A percentile compares a stretch with the other conserved stretches of the same genome.
These are phyloP conservation scores for Falco columbarius DNA, from an alignment of 2,797 vertebrate species.

Conservation along the genomic window DNA sequence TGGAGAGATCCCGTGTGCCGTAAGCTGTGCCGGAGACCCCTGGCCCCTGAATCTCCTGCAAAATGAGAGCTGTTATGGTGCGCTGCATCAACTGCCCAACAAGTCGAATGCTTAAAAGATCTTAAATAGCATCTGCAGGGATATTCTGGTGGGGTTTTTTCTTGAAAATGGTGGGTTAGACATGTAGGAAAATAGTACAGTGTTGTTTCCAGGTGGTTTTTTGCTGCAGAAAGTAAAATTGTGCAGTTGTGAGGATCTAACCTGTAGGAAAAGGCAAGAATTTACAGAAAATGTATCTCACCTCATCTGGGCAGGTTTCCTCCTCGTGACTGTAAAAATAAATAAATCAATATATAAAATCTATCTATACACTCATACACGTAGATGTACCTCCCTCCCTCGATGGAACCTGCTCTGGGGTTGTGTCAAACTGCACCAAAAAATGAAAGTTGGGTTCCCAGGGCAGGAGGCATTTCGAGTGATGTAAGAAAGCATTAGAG, in stretches of 20 bases:
- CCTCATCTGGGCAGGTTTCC: background rate
- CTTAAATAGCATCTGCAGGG: background rate
- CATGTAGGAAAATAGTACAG: background rate
- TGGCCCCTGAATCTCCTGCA: background rate
- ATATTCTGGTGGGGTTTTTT: background rate
- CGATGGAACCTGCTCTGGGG: background rate
- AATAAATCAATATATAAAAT: no score
- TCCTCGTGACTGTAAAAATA: background rate
- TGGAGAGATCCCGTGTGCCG: background rate
- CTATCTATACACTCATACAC: fast-evolving
- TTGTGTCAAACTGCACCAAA: background rate
- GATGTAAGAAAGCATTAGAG: background rate
- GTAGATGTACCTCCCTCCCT: background rate
- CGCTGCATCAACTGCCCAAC: background rate
- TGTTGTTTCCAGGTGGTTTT: background rate
- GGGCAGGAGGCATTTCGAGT: background rate
- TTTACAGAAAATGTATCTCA: background rate
- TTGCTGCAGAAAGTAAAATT: background rate
- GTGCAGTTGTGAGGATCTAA: background rate
- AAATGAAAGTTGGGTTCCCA: background rate
- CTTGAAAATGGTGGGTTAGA: background rate
- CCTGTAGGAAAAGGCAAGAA: background rate
- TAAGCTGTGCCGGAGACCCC: background rate
- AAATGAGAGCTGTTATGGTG: background rate
- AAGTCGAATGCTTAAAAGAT: conserved; percentile 10